These are phyloP conservation scores for Tokudaia muenninki DNA, from an alignment of 2,797 vertebrate genomes.

Conservation along the genomic window DNA sequence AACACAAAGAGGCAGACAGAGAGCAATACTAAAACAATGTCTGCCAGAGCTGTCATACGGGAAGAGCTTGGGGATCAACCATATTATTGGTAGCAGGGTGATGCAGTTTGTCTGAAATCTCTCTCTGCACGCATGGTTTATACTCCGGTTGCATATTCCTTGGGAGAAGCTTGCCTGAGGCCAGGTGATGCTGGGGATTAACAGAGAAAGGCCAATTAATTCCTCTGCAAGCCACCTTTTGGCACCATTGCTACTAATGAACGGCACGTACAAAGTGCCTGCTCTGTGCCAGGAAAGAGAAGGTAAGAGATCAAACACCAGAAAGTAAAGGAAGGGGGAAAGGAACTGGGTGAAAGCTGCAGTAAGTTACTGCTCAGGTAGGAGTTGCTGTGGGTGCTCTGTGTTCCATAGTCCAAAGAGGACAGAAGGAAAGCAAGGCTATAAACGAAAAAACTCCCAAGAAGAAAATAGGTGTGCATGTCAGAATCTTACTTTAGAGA, in stretches of 20 bases:
- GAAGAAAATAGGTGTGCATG: conserved; percentile 33
- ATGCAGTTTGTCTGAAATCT: conserved; percentile 21
- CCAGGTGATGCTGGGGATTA: conserved; percentile 24
- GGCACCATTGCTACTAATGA: not conserved
- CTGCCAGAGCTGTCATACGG: not conserved
- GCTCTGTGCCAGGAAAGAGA: conserved; percentile 27
- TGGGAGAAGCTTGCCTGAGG: not conserved
- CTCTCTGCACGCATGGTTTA: not conserved
- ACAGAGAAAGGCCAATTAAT: conserved; percentile 41
- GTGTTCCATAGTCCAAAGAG: not conserved
- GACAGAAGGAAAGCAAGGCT: conserved; percentile 60
- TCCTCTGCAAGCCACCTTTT: conserved; percentile 26
- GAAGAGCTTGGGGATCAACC: not conserved
- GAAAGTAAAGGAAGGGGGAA: not conserved
- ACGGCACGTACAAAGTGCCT: conserved; percentile 58
- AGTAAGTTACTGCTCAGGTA: conserved; percentile 3
- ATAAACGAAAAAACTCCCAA: not conserved
- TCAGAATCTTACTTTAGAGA: conserved; percentile 63
- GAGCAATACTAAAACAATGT: conserved; percentile 1
- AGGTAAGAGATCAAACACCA: conserved; percentile 44
- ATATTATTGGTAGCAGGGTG: not conserved
- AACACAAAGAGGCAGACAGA: conserved; percentile 6
- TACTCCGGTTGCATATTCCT: conserved; percentile 18
- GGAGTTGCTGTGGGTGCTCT: not conserved
- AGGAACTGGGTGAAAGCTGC: not conserved